Conservation (phyloP, 2,797 vertebrate species). For the Anableps anableps region DNA sequence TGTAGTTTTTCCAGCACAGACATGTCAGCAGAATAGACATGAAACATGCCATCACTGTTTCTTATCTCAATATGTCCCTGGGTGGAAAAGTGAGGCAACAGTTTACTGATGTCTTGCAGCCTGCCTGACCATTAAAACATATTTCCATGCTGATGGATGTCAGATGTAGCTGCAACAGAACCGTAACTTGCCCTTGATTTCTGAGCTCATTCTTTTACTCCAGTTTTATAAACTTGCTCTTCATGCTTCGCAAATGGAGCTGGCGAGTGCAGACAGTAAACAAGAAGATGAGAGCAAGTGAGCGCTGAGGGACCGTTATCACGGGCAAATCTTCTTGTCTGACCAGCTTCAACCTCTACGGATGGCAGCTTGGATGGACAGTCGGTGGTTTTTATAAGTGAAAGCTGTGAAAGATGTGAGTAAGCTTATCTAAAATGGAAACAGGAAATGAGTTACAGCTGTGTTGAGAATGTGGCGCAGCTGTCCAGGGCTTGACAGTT, state of each 20-base stretch:
- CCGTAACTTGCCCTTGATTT: conserved; percentile 65
- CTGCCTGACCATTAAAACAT: conserved; percentile 80
- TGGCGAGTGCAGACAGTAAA: conserved; percentile 48
- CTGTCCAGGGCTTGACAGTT: conserved; percentile 75
- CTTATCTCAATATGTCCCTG: conserved; percentile 79
- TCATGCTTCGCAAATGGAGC: conserved; percentile 46
- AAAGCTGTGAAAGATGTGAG: conserved; percentile 78
- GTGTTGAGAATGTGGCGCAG: conserved; percentile 80
- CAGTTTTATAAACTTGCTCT: conserved; percentile 65
- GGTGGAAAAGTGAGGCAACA: conserved; percentile 81
- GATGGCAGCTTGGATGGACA: conserved; percentile 60
- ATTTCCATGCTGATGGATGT: conserved; percentile 82
- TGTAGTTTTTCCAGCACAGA: conserved; percentile 71
- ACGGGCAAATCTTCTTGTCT: conserved; percentile 46
- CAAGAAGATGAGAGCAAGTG: conserved; percentile 33
- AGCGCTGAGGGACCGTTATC: conserved; percentile 44
- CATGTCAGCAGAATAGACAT: conserved; percentile 74
- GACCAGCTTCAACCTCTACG: conserved; percentile 47
- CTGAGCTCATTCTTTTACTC: conserved; percentile 55
- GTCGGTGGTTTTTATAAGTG: conserved; percentile 56
- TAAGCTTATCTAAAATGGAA: conserved; percentile 79
- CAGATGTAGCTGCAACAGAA: conserved; percentile 72
- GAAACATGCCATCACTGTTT: conserved; percentile 80
- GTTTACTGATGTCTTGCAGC: conserved; percentile 81
- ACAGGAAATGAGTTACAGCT: conserved; percentile 84